Base-by-base conservation (phyloP, 1,140 invertebrate species). In the Probaryconus sp. region DNA sequence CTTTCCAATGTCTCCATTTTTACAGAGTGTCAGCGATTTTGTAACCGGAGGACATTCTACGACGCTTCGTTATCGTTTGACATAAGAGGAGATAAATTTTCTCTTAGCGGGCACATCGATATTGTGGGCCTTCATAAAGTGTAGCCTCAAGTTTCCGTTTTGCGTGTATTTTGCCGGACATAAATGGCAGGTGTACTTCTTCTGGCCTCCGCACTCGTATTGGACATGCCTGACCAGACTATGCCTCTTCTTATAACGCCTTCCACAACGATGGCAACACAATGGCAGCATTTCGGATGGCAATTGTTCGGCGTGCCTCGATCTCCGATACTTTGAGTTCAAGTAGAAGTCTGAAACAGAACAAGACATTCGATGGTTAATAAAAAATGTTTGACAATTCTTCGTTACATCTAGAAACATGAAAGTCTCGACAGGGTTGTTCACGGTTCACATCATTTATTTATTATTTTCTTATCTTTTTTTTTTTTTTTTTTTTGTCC, bases 201-300 rank as follows among this genome's bases (percentile, higher is more conserved):
- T 35, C 85, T 79, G 80, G 6, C 83, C 87, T 10, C 87, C 88
- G 65, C 90, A 91, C 63, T 90, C 89, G 51, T 87, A 90, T 17
- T 86, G 86, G 16, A 87, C 81, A 71, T 91, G 90, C 26, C 87
- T 83, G n/a, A 76, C 58, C 13, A 71, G 42, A 33, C 67, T 71
- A 10, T 70, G 68, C 6, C 61, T 31, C 17, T 83, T 80, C 26
- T 83, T 86, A 10, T 83, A 80, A n/a, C 80, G 79, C 64, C 73
- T 35, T 1, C 65, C 60, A 31, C 73, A 76, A 1, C 60, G 60
- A 20, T 55, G 40, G n/a, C 73, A 76, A 20, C 17, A 18, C 1
- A 76, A 18, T 3, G 60, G 53, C 31, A 76, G 38, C 5, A 51
- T 1, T 30, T 69, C 65, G 2, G 60, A 60, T 0, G 65, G 53